These are phyloP conservation scores for Eristalis intricaria DNA, from an alignment of 2,888 invertebrate genomes.

Conservation along the genomic window DNA sequence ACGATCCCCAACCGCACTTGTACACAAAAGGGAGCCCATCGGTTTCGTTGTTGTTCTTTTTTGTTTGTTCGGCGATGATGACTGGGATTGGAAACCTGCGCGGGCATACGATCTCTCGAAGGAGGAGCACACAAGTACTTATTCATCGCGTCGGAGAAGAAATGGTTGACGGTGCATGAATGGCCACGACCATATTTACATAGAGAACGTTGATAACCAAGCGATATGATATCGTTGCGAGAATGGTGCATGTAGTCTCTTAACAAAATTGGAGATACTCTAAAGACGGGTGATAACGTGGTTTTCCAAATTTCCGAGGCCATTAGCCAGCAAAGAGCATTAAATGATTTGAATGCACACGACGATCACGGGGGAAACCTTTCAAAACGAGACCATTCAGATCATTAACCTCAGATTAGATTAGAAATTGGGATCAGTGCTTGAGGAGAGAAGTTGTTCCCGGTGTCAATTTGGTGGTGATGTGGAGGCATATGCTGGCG, in stretches of 20 bases:
- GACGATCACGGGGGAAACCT: neutral
- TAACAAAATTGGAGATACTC: neutral
- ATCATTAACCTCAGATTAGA: neutral
- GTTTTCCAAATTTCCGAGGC: neutral
- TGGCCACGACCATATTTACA: conserved; percentile 18
- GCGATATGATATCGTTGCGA: neutral
- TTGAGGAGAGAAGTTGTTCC: neutral
- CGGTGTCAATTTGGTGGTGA: neutral
- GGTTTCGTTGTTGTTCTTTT: conserved; percentile 4
- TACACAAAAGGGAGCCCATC: conserved; percentile 40
- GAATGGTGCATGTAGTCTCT: neutral
- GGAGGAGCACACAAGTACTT: conserved; percentile 67
- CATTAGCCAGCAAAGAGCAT: neutral
- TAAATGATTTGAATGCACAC: neutral
- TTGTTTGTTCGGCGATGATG: conserved; percentile 47
- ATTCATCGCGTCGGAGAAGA: conserved; percentile 50
- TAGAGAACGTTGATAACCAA: neutral
- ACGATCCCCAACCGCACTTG: conserved; percentile 15
- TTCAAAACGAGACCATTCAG: neutral
- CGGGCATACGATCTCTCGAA: conserved; percentile 27
- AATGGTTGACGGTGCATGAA: conserved; percentile 55
- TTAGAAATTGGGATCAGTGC: neutral
- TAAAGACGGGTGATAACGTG: neutral
- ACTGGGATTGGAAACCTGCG: conserved; percentile 51
- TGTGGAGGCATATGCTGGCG: too few species aligned